phyloP scores from a whole-genome alignment of 2,113 vertebrate species.

The Phalacrocorax pelagicus region DNA sequence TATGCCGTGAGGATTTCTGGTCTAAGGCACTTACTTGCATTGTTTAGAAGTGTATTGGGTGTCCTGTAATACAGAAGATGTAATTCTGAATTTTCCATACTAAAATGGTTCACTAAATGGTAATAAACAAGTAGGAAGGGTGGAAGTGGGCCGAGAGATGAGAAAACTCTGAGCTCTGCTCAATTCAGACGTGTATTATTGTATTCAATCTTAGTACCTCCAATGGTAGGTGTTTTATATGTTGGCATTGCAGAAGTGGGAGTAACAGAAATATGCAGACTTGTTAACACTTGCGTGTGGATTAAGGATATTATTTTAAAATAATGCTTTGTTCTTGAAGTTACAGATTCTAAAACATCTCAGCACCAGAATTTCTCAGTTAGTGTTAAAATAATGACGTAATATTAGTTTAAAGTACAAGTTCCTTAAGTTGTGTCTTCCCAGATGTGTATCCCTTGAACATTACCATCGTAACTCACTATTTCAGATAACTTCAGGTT shows the following conservation, averaged over 20 bases:
- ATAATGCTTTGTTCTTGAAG: neutral
- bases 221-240: neutral
- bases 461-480: accelerated
- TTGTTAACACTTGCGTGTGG: accelerated
- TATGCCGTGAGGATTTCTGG: neutral
- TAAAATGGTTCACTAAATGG: neutral
- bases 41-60: neutral
- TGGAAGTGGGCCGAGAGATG: neutral
- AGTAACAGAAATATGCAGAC: neutral
- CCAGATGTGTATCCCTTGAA: accelerated
- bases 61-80: neutral
- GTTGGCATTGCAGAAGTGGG: neutral
- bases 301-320: neutral
- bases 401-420: neutral
- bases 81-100: neutral
- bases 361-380: neutral
- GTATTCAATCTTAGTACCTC: neutral
- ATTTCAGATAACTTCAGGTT: neutral
- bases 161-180: neutral
- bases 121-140: neutral
- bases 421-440: neutral
- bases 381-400: neutral
- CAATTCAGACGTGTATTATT: accelerated
- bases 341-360: neutral
- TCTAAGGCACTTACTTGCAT: neutral